Base-by-base conservation (phyloP, 2,888 invertebrate genomes). In the Microctonus hyperodae region DNA sequence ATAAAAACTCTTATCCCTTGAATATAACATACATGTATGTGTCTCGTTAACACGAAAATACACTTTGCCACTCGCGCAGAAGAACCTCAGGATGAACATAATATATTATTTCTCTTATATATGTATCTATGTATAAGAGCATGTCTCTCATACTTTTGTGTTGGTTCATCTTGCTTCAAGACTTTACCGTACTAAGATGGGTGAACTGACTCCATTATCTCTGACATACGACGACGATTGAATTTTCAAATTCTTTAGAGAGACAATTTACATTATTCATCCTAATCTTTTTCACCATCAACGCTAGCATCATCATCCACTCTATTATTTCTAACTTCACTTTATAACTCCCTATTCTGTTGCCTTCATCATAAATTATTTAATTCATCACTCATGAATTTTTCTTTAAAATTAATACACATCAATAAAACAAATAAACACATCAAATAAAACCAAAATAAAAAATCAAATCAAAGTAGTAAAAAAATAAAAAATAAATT, bases 31-130 rank as follows among this genome's bases (percentile, higher is more conserved):
- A 55, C 70, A 65, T 69, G 69, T 65, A 25, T 67, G 63, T 65
- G 63, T 68, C 69, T 72, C 66, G 70, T 72, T 68, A 71, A 65
- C 67, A 62, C 56, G 69, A 72, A 73, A 73, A 76, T 75, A 76
- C 70, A 75, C 63, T 75, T 76, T 76, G 70, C 73, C 75, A 76
- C 76, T 76, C 69, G 66, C 69, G 55, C 11, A 63, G 58, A 48
- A 69, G 70, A 72, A 67, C 70, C 70, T 69, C 70, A 44, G 16
- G 16, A 44, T 16, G 16, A 44, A 44, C n/a, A 44, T 16, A 44
- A 64, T 69, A 65, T 40, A 28, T 28, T 28, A 28, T 59, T 64
- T 67, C 70, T 70, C 35, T 67, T 71, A n/a, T 69, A 62, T 53
- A 69, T 62, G 63, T 65, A 31, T 58, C 35, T 68, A 53, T 64